Evolutionary conservation across 64 coral and sea anemone species (phyloP).

Genomic region (Montipora foliosa): DNA sequence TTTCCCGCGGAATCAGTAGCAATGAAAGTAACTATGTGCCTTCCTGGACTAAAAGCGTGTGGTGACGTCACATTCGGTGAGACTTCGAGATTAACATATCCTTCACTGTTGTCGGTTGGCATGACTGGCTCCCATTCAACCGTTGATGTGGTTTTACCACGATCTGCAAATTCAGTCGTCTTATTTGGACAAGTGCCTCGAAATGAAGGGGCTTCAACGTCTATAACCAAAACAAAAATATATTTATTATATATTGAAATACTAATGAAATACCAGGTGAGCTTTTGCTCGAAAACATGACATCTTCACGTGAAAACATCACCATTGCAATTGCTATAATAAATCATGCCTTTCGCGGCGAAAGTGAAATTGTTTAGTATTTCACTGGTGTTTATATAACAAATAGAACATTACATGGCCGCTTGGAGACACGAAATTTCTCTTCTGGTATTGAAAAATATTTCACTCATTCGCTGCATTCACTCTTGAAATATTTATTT

Average conservation of each 20-base stretch:
- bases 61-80: constrained; percentile 2
- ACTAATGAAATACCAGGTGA: no score
- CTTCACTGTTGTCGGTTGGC: constrained; percentile 55
- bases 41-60: constrained; percentile 33
- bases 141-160: constrained; percentile 44
- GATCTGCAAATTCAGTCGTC: background rate
- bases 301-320: background rate
- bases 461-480: no score
- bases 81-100: background rate
- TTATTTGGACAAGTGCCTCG: background rate
- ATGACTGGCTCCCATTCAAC: constrained; percentile 35
- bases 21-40: constrained; percentile 20
- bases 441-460: no score
- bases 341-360: no score
- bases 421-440: no score
- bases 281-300: no score
- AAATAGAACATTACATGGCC: no score
- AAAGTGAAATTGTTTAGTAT: no score
- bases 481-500: no score
- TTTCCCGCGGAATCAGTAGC: constrained; percentile 41
- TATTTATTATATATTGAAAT: no score
- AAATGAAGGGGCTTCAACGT: constrained; percentile 9
- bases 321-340: no score
- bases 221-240: constrained; percentile 4
- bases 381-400: no score